Conservation (phyloP, 2,797 vertebrate species). For the Crax fasciolata region DNA sequence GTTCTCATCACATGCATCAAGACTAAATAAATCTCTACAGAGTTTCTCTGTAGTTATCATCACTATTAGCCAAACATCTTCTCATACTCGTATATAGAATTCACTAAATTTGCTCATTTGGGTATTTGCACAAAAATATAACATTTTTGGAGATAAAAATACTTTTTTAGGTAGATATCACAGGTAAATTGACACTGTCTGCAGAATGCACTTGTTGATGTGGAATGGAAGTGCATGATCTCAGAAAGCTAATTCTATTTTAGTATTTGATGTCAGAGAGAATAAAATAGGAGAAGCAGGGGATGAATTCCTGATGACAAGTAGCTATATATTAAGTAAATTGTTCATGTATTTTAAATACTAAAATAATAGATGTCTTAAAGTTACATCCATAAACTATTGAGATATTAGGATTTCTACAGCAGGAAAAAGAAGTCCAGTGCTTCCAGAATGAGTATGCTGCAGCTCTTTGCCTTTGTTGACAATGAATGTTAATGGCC, state of each 20-base stretch:
- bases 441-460: background rate
- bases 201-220: rapidly evolving
- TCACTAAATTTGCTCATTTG: background rate
- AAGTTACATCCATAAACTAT: background rate
- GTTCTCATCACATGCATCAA: background rate
- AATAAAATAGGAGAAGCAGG: background rate
- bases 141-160: background rate
- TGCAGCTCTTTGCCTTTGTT: background rate
- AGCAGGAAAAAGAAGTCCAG: background rate
- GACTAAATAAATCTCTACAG: background rate
- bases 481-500: background rate
- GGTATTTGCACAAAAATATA: background rate
- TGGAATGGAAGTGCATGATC: background rate
- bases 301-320: background rate
- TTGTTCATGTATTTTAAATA: background rate
- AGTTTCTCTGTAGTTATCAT: background rate
- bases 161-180: background rate
- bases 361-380: background rate
- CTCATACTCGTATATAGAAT: background rate
- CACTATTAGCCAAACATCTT: background rate
- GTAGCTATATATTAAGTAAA: background rate
- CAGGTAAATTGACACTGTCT: background rate
- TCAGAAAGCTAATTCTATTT: background rate
- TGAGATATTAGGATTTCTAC: background rate
- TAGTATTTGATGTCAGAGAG: background rate